phyloP scores from a whole-genome alignment of 2,888 invertebrate genomes.

The Yponomeuta cagnagella region DNA sequence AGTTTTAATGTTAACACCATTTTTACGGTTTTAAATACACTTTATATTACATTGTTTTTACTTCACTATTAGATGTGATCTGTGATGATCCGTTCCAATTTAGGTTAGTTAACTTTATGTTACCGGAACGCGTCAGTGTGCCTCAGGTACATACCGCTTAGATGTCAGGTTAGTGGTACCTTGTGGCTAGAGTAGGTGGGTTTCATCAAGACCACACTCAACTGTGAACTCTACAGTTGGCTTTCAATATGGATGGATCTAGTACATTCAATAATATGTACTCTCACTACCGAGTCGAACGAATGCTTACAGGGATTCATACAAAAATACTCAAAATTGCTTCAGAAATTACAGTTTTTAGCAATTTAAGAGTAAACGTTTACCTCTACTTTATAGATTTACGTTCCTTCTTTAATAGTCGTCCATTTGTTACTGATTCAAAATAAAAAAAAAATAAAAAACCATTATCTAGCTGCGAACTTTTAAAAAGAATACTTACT shows the following conservation, averaged over 20 bases:
- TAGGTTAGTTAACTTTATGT: too few species aligned
- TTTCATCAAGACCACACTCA: conserved; percentile 37
- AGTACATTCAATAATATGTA: conserved; percentile 60
- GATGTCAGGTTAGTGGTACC: not conserved
- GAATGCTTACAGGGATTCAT: conserved; percentile 39
- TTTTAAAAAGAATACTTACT: not conserved
- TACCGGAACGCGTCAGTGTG: too few species aligned
- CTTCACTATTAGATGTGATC: conserved; percentile 12
- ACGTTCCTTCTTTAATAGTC: not conserved
- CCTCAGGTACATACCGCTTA: too few species aligned
- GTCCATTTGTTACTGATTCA: not conserved
- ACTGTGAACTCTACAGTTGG: conserved; percentile 43
- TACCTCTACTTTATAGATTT: not conserved
- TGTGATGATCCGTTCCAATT: not conserved
- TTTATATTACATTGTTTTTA: conserved; percentile 45
- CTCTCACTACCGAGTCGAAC: conserved; percentile 54
- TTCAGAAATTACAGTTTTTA: not conserved
- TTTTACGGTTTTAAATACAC: conserved; percentile 41
- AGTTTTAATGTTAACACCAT: conserved; percentile 51
- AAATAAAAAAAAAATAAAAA: not conserved
- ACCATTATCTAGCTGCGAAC: conserved; percentile 6
- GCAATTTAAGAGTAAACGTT: not conserved
- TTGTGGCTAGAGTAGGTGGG: not conserved
- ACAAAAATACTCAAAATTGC: not conserved
- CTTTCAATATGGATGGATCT: conserved; percentile 56